phyloP scores from a whole-genome alignment of 2,113 vertebrate species.

The Salvelinus alpinus region DNA sequence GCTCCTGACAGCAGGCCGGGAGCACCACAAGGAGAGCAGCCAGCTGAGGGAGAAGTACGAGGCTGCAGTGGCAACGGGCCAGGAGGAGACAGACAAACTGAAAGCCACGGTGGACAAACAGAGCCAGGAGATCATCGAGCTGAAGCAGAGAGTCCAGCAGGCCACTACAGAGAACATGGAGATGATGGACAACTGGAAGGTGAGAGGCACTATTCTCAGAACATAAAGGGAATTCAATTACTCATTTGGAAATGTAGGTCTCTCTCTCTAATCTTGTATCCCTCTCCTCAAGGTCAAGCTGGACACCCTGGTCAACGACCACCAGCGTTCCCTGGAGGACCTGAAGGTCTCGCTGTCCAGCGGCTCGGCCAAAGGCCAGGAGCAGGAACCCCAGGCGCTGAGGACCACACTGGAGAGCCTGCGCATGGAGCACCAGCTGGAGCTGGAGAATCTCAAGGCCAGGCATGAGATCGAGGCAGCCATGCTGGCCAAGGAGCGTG shows the following conservation, averaged over 20 bases:
- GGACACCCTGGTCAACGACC: slow-evolving; percentile 87
- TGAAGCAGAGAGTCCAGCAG: slow-evolving; percentile 88
- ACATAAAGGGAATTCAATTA: no score
- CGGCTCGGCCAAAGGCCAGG: slow-evolving; percentile 64
- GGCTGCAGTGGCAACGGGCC: slow-evolving; percentile 73
- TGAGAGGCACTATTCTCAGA: slow-evolving; percentile 21
- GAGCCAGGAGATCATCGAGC: slow-evolving; percentile 81
- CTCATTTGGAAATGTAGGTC: no score
- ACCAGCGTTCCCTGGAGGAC: slow-evolving; percentile 92
- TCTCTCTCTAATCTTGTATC: background rate
- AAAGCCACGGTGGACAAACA: slow-evolving; percentile 82
- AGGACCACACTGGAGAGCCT: slow-evolving; percentile 84
- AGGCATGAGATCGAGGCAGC: slow-evolving; percentile 92
- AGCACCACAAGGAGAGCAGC: slow-evolving; percentile 81
- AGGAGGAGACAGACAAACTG: slow-evolving; percentile 81
- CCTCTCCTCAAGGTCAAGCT: slow-evolving; percentile 75
- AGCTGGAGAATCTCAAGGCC: slow-evolving; percentile 90
- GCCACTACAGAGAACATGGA: slow-evolving; percentile 94
- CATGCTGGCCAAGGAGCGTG: slow-evolving; percentile 88
- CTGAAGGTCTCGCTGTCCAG: slow-evolving; percentile 84
- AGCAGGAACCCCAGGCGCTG: slow-evolving; percentile 81
- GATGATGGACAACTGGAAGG: slow-evolving; percentile 98
- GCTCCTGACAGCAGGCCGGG: slow-evolving; percentile 77
- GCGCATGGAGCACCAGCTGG: slow-evolving; percentile 93
- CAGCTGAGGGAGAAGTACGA: slow-evolving; percentile 83